phyloP scores from a whole-genome alignment of 92 coral and sea anemone genomes.

The Epizoanthus stellaris region DNA sequence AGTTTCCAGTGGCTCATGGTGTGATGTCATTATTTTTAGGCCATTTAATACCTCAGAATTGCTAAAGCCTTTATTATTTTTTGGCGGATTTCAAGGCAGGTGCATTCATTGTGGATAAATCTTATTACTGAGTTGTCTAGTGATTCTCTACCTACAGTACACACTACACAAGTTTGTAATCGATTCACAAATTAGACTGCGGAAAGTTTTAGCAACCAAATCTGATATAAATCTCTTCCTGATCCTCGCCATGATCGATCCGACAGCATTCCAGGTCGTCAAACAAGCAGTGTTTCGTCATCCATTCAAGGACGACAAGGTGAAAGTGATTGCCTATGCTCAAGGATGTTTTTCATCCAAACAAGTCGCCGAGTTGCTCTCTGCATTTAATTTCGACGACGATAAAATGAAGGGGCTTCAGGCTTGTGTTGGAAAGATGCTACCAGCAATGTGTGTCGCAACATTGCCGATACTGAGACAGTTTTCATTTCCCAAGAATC shows the following conservation, averaged over 20 bases:
- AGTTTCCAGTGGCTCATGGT: too few relatives aligned
- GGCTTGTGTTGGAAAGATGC: constrained; percentile 80
- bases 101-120: too few relatives aligned
- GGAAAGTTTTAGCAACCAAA: too few relatives aligned
- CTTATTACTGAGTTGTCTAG: too few relatives aligned
- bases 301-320: constrained; percentile 81
- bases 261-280: constrained; percentile 76
- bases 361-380: constrained; percentile 75
- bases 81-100: too few relatives aligned
- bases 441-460: constrained; percentile 80
- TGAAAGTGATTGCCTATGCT: constrained; percentile 84
- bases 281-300: constrained; percentile 82
- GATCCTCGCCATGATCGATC: constrained; percentile 63
- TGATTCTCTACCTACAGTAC: too few relatives aligned
- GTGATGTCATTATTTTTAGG: constrained; percentile 19
- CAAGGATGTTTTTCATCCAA: constrained; percentile 85
- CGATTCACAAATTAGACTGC: too few relatives aligned
- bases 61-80: too few relatives aligned
- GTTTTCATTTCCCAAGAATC: constrained; percentile 69
- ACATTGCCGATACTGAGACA: constrained; percentile 68
- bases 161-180: too few relatives aligned
- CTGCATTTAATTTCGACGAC: constrained; percentile 74
- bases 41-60: constrained; percentile 26
- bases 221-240: too few relatives aligned
- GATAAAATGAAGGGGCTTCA: constrained; percentile 77